Evolutionary conservation across 1,140 invertebrate genomes (phyloP).

Genomic region (Danaus plexippus): DNA sequence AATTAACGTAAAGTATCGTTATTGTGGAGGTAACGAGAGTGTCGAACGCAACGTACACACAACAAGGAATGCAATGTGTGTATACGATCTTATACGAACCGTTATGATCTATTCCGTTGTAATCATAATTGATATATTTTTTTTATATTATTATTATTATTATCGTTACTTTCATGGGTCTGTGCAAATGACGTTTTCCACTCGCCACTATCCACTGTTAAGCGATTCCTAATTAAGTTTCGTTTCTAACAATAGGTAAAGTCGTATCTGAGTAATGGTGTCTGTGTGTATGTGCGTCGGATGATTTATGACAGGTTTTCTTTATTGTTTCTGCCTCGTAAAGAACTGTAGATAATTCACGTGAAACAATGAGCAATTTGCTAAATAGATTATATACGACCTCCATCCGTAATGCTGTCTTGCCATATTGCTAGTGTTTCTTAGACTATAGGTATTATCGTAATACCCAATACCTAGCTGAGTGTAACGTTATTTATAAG

Average conservation of each 20-base stretch:
- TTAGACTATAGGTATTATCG: constrained; percentile 45
- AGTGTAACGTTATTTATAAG: constrained; percentile 28
- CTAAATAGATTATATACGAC: constrained; percentile 68
- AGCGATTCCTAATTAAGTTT: constrained; percentile 37
- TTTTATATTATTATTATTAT: constrained; percentile 40
- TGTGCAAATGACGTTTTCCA: constrained; percentile 44
- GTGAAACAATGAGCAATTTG: constrained; percentile 68
- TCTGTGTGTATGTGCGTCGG: constrained; percentile 50
- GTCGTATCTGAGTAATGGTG: constrained; percentile 45
- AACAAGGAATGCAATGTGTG: constrained; percentile 38
- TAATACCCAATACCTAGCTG: constrained; percentile 30
- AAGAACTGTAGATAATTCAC: constrained; percentile 61
- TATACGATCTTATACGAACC: constrained; percentile 40
- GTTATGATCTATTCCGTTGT: constrained; percentile 22
- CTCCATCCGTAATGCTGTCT: constrained; percentile 67
- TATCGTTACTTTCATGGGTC: constrained; percentile 45
- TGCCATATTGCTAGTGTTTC: constrained; percentile 65
- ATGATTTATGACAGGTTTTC: constrained; percentile 60
- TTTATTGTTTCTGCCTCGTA: constrained; percentile 67
- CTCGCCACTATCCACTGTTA: constrained; percentile 22
- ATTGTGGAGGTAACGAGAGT: constrained; percentile 27
- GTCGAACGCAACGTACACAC: constrained; percentile 33
- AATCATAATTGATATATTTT: constrained; percentile 22
- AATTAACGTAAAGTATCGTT: constrained; percentile 48
- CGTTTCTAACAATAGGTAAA: constrained; percentile 43